Conservation (phyloP, 2,797 vertebrate genomes). For the Micropoecilia bifurca region DNA sequence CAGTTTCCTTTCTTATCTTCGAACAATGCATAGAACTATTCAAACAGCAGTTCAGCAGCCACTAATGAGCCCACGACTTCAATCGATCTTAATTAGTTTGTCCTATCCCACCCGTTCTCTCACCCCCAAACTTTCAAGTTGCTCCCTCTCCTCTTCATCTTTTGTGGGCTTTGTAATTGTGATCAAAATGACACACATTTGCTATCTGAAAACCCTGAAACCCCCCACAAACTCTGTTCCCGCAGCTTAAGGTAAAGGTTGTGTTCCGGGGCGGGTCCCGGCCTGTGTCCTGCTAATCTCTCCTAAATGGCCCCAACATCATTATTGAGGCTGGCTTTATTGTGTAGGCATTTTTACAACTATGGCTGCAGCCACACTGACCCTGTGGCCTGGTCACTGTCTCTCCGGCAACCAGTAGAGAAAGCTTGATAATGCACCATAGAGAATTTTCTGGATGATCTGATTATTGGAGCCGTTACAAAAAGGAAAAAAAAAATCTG, state of each 20-base stretch:
- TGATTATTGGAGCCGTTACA: conserved; percentile 38
- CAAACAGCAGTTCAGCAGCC: conserved; percentile 49
- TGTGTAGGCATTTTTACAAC: conserved; percentile 78
- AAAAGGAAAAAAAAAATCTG: conserved; percentile 47
- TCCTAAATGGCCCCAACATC: conserved; percentile 64
- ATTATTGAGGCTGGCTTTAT: conserved; percentile 66
- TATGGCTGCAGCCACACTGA: conserved; percentile 71
- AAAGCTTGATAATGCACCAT: conserved; percentile 70
- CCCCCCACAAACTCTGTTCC: conserved; percentile 32
- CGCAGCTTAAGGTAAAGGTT: conserved; percentile 54
- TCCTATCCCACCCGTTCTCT: conserved; percentile 36
- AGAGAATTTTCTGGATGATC: conserved; percentile 56
- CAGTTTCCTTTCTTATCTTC: conserved; percentile 15
- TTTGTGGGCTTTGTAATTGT: conserved; percentile 43
- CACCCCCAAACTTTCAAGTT: conserved; percentile 29
- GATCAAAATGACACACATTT: conserved; percentile 23
- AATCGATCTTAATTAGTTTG: conserved; percentile 51
- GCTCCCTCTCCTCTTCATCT: conserved; percentile 43
- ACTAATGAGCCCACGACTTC: conserved; percentile 49
- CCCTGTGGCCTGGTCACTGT: conserved; percentile 78
- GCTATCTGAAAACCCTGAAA: conserved; percentile 35
- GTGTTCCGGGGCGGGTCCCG: conserved; percentile 59
- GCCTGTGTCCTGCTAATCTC: conserved; percentile 69
- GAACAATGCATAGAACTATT: conserved; percentile 24
- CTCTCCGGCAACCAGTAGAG: conserved; percentile 78